A percentile compares a stretch with the other conserved stretches of the same genome.
phyloP scores from a whole-genome alignment of 2,113 vertebrate species.

The Axis porcinus region DNA sequence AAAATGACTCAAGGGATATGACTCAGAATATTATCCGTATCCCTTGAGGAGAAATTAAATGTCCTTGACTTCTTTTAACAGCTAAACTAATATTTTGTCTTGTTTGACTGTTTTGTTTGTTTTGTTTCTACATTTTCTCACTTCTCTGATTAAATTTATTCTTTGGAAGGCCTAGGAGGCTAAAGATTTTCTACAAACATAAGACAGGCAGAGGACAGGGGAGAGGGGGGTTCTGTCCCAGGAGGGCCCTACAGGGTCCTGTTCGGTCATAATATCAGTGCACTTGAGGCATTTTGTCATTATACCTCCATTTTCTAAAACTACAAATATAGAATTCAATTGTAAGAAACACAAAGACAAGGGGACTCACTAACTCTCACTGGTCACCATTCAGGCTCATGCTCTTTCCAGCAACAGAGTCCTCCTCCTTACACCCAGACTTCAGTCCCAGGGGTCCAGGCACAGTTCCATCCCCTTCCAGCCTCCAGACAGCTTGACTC shows the following conservation, averaged over 20 bases:
- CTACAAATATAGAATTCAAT: not conserved
- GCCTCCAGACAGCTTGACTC: not conserved
- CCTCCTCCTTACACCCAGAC: not conserved
- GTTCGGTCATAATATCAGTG: not conserved
- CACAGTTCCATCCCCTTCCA: fast-evolving
- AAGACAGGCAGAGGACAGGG: not conserved
- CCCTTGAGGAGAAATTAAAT: not conserved
- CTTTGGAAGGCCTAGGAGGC: not conserved
- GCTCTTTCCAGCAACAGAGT: not conserved
- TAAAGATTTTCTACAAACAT: not conserved
- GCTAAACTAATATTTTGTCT: not conserved
- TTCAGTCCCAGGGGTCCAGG: not conserved
- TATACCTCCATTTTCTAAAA: not conserved
- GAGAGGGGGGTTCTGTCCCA: not conserved
- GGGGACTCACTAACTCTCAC: not conserved
- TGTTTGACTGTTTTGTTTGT: not conserved
- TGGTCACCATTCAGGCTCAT: not conserved
- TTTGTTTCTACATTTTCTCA: not conserved
- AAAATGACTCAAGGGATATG: not conserved
- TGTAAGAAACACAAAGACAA: not conserved
- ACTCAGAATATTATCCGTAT: not conserved
- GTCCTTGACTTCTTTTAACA: not conserved
- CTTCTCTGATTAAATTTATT: not conserved
- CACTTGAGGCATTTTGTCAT: not conserved
- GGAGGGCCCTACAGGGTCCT: not conserved